These are phyloP conservation scores for Phoeniculus purpureus DNA, from an alignment of 2,797 vertebrate species.

Conservation along the genomic window DNA sequence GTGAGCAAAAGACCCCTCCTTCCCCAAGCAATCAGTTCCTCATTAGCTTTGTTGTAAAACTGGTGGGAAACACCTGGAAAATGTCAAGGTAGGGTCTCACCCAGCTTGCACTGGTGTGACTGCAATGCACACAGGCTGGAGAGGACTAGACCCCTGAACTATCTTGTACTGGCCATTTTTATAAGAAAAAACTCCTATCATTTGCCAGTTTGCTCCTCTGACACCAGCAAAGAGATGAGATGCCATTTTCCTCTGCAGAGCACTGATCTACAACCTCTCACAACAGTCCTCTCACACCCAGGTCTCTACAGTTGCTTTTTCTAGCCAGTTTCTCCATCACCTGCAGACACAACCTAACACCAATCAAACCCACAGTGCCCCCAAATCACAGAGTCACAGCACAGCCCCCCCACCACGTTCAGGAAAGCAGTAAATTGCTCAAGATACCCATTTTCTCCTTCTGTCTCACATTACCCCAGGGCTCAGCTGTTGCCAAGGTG, in stretches of 20 bases:
- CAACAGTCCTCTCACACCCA: background rate
- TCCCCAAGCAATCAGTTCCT: background rate
- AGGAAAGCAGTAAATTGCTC: background rate
- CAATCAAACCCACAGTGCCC: no score
- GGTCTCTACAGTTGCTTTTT: background rate
- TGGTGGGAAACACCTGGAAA: background rate
- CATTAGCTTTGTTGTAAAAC: rapidly evolving
- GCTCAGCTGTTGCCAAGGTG: background rate
- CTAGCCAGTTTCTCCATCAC: background rate
- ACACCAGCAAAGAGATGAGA: background rate
- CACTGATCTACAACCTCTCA: background rate
- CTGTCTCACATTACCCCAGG: background rate
- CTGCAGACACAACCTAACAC: no score
- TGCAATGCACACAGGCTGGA: background rate
- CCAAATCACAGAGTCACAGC: no score
- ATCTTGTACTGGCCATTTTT: background rate
- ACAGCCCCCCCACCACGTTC: rapidly evolving
- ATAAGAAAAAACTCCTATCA: background rate
- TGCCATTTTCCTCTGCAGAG: background rate
- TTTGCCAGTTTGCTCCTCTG: background rate
- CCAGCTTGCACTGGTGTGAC: background rate
- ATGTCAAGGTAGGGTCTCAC: background rate
- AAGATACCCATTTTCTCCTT: background rate
- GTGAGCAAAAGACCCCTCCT: no score
- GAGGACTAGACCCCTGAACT: background rate